These are phyloP conservation scores for Harmothoe impar DNA, from an alignment of 2,888 invertebrate genomes.

Conservation along the genomic window DNA sequence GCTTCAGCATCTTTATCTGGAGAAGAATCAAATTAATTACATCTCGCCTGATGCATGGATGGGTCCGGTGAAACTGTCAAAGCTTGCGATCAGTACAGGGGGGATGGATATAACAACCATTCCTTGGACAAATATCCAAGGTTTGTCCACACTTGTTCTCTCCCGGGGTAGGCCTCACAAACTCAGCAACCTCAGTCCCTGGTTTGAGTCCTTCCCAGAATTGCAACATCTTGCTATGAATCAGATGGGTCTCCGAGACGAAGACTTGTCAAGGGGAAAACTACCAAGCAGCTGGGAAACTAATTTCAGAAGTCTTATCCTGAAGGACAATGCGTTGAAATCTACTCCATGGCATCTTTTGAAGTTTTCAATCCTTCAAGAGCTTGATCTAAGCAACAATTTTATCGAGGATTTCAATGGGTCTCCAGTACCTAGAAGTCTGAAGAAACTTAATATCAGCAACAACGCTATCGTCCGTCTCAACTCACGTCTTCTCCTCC, in stretches of 20 bases:
- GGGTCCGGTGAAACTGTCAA: background rate
- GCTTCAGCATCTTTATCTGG: background rate
- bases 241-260: background rate
- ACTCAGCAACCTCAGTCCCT: background rate
- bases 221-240: background rate
- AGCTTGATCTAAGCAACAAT: conserved; percentile 7
- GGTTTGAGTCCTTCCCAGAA: background rate
- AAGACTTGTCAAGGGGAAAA: background rate
- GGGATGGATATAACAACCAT: background rate
- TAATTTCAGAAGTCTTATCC: background rate
- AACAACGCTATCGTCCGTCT: background rate
- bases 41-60: background rate
- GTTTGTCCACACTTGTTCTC: background rate
- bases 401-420: background rate
- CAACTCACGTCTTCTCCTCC: background rate
- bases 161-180: background rate
- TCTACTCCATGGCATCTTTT: background rate
- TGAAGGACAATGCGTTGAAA: background rate
- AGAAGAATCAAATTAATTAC: background rate
- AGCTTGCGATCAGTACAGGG: background rate
- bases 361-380: background rate
- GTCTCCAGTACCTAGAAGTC: no score
- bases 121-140: background rate
- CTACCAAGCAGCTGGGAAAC: background rate
- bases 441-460: background rate